These are phyloP conservation scores for Chromis chromis DNA, from an alignment of 2,797 vertebrate genomes.

Conservation along the genomic window DNA sequence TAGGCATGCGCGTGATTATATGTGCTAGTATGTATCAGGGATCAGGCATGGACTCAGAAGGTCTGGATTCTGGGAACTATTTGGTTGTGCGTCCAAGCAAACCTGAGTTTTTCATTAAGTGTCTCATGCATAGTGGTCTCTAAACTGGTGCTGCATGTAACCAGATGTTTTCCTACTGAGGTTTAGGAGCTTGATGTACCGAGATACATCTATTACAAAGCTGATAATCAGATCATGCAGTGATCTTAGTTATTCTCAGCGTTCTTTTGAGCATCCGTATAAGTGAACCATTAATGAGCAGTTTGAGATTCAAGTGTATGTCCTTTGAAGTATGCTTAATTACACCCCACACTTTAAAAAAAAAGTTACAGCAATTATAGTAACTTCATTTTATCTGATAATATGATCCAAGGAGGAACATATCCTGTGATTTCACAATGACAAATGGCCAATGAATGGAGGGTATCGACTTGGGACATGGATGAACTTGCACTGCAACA, in stretches of 20 bases:
- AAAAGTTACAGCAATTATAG: conserved; percentile 20
- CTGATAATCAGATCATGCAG: conserved; percentile 39
- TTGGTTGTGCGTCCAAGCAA: conserved; percentile 22
- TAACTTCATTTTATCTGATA: conserved; percentile 39
- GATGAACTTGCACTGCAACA: conserved; percentile 68
- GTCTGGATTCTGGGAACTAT: conserved; percentile 7
- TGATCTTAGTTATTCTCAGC: conserved; percentile 27
- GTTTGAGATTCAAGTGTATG: conserved; percentile 45
- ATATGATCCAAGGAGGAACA: conserved; percentile 38
- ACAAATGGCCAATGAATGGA: conserved; percentile 53
- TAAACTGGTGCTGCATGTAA: conserved; percentile 24
- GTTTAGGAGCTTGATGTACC: conserved; percentile 22
- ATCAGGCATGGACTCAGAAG: conserved; percentile 11
- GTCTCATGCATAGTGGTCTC: conserved; percentile 13
- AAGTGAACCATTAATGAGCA: conserved; percentile 47
- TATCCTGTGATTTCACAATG: conserved; percentile 41
- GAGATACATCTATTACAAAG: conserved; percentile 27
- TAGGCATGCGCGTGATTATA: neutral
- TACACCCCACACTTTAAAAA: conserved; percentile 24
- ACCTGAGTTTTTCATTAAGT: conserved; percentile 22
- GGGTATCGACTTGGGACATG: conserved; percentile 54
- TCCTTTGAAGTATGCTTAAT: conserved; percentile 51
- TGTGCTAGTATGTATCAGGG: neutral
- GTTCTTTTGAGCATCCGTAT: conserved; percentile 38
- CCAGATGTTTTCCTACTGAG: conserved; percentile 23